Conservation (phyloP, 2,113 vertebrate genomes). For the Procapra przewalskii region DNA sequence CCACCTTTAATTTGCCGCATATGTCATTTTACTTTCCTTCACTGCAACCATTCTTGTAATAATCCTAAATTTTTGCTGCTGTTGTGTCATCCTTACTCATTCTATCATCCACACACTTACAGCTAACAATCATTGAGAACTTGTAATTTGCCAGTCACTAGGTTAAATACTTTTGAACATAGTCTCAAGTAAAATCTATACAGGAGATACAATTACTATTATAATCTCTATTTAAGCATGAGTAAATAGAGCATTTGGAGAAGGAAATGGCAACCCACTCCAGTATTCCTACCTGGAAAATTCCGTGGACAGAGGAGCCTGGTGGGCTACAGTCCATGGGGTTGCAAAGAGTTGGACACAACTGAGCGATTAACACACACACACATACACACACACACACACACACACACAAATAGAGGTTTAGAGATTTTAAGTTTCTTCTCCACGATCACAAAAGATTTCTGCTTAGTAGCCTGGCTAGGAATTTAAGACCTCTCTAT, state of each 20-base stretch:
- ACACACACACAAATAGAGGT: not conserved
- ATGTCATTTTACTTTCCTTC: not conserved
- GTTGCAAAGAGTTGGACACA: no score
- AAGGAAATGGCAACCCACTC: not conserved
- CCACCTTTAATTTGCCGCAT: not conserved
- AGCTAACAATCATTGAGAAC: not conserved
- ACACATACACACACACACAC: no score
- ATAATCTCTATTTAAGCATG: not conserved
- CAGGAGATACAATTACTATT: not conserved
- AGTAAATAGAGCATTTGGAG: not conserved
- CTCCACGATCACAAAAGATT: not conserved
- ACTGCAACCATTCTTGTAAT: not conserved
- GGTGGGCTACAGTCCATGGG: not conserved
- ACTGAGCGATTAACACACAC: no score
- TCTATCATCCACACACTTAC: not conserved
- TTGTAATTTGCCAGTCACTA: not conserved
- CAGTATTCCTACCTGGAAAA: not conserved
- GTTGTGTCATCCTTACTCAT: not conserved
- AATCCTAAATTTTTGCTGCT: not conserved
- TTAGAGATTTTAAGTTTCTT: not conserved
- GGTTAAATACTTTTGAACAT: not conserved
- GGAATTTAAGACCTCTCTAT: not conserved
- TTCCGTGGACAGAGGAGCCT: not conserved
- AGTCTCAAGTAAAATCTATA: not conserved
- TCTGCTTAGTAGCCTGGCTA: not conserved